phyloP scores from a whole-genome alignment of 92 coral and sea anemone genomes.

The Zoanthus solanderi region DNA sequence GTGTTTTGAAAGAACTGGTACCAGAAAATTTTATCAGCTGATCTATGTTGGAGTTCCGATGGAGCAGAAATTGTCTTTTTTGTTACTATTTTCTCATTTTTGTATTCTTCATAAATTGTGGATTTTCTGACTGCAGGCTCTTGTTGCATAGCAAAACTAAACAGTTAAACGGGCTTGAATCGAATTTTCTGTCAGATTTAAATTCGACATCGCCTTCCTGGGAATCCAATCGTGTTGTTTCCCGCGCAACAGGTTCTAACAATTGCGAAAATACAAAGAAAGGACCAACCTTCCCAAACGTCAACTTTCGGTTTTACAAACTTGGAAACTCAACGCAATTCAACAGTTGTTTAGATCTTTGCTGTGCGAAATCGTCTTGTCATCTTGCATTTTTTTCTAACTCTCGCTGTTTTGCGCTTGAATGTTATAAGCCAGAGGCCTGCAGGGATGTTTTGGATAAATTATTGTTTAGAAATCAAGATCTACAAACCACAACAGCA shows the following conservation, averaged over 20 bases:
- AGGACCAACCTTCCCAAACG: background rate
- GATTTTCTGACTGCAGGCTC: conserved; percentile 9
- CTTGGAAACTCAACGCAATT: conserved; percentile 31
- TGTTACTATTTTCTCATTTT: conserved; percentile 11
- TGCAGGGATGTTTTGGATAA: conserved; percentile 17
- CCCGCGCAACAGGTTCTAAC: conserved; percentile 24
- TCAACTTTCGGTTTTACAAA: conserved; percentile 14
- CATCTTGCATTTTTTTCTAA: conserved; percentile 26
- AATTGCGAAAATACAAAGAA: background rate
- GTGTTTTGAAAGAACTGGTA: conserved; percentile 51
- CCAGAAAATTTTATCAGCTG: conserved; percentile 44
- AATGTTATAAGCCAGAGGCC: conserved; percentile 21
- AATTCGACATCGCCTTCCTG: background rate
- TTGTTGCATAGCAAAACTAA: conserved; percentile 4
- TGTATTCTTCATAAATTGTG: conserved; percentile 14
- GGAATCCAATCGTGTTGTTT: conserved; percentile 1
- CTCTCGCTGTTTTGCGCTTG: conserved; percentile 27
- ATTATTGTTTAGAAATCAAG: conserved; percentile 23
- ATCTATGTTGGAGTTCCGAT: conserved; percentile 49
- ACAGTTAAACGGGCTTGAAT: background rate
- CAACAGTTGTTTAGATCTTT: conserved; percentile 18
- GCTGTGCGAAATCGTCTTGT: conserved; percentile 30
- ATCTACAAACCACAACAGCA: background rate
- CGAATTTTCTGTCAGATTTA: background rate
- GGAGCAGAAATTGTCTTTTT: conserved; percentile 16